Evolutionary conservation across 2,888 invertebrate species (phyloP).

Genomic region (Rhimphoctona megacephalus): DNA sequence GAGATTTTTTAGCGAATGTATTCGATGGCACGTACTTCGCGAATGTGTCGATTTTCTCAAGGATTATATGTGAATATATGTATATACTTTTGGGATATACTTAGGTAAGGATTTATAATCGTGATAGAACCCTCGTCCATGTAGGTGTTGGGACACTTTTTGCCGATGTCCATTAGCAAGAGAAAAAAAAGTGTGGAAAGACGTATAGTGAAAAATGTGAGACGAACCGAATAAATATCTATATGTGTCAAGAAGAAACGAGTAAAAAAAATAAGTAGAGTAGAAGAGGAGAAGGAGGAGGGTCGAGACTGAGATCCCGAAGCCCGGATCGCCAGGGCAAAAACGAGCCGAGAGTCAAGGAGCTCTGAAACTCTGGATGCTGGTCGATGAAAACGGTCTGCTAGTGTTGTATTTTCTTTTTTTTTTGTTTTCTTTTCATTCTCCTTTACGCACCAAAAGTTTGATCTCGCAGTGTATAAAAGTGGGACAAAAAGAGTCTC

Average conservation of each 20-base stretch:
- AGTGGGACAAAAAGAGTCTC: neutral
- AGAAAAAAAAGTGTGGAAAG: conserved; percentile 30
- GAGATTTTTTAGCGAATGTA: neutral
- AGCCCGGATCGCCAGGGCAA: conserved; percentile 51
- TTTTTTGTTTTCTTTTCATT: neutral
- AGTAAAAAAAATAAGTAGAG: conserved; percentile 6
- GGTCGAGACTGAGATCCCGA: conserved; percentile 34
- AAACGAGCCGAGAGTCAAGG: conserved; percentile 49
- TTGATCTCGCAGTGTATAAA: neutral
- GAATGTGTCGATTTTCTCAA: neutral
- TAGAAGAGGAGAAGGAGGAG: neutral
- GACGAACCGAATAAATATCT: conserved; percentile 38
- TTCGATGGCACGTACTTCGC: neutral
- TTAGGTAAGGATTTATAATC: conserved; percentile 20
- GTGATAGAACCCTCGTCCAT: conserved; percentile 5
- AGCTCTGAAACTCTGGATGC: conserved; percentile 49
- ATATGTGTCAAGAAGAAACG: conserved; percentile 25
- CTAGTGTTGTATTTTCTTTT: conserved; percentile 5
- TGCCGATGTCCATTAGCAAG: conserved; percentile 10
- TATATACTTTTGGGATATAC: neutral
- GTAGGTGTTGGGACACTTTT: conserved; percentile 21
- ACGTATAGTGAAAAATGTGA: conserved; percentile 21
- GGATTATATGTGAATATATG: neutral
- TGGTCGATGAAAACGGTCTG: conserved; percentile 44
- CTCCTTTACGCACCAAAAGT: conserved; percentile 7